These are phyloP conservation scores for Drosophila subquinaria DNA, from an alignment of 2,888 invertebrate genomes.

Conservation along the genomic window DNA sequence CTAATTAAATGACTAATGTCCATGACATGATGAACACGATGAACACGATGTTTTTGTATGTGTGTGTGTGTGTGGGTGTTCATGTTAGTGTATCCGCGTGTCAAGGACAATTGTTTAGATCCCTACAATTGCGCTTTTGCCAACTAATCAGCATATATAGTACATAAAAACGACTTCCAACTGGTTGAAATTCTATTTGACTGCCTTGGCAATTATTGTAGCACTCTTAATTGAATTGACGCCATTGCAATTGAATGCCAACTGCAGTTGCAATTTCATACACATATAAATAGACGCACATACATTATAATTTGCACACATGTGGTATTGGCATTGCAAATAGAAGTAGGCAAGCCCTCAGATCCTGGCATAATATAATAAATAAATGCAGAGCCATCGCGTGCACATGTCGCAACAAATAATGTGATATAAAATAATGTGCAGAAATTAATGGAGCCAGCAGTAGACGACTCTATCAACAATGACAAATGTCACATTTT, in stretches of 20 bases:
- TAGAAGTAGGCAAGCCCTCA: not conserved
- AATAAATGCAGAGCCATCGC: slow-evolving; percentile 6
- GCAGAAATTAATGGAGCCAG: slow-evolving; percentile 17
- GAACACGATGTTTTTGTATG: not conserved
- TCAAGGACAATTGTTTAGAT: slow-evolving; percentile 13
- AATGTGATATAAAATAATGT: slow-evolving; percentile 19
- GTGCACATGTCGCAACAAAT: slow-evolving; percentile 11
- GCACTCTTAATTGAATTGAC: slow-evolving; percentile 68
- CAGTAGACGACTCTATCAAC: not conserved
- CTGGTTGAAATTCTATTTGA: slow-evolving; percentile 48
- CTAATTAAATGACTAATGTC: slow-evolving; percentile 30
- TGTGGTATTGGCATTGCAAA: not conserved
- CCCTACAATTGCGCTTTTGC: slow-evolving; percentile 5
- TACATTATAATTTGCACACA: not conserved
- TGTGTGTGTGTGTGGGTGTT: not conserved
- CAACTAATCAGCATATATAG: slow-evolving; percentile 31
- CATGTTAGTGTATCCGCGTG: not conserved
- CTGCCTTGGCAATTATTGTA: slow-evolving; percentile 59
- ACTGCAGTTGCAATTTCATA: slow-evolving; percentile 1
- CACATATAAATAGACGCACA: slow-evolving; percentile 9
- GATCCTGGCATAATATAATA: slow-evolving; percentile 6
- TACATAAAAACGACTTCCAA: slow-evolving; percentile 31
- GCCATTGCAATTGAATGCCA: slow-evolving; percentile 53
- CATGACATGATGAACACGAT: slow-evolving; percentile 14
- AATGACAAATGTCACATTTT: slow-evolving; percentile 12